Base-by-base conservation (phyloP, 2,797 vertebrate genomes). In the Sciaenops ocellatus region DNA sequence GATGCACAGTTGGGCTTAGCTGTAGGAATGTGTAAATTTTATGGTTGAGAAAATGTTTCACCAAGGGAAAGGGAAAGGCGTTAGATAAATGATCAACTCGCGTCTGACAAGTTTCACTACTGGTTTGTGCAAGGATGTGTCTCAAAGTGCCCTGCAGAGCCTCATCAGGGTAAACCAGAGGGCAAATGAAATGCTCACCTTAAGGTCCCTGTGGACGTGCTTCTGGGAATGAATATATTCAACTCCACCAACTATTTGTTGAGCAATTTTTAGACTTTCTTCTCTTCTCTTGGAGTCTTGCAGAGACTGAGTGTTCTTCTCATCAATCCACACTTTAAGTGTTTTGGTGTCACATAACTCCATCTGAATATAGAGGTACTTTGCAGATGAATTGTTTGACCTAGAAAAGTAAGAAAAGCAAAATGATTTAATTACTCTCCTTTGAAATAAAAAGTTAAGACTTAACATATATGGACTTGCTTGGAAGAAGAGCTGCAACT, bases 121-220 rank as follows among this genome's bases (percentile, higher is more conserved):
- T 52, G 7, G 54, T 8, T 28, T 28, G 24, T 8, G 6, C 16
- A 47, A n/a, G 56, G n/a, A 61, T 6, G 11, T 24, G 55, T 62
- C 26, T 54, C 50, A 62, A 24, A 13, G 22, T 62, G 47, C 11
- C 28, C 46, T n/a, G n/a, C 1, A 4, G n/a, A 10, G n/a, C 10
- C 34, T 71, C 41, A 42, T 42, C 51, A 26, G 26, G 26, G 26
- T 47, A 44, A 62, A 73, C 13, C 7, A 1, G 18, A 30, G 12
- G 18, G 22, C 1, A 44, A 13, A 17, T 30, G 3, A 54, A 34
- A 30, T 18, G 17, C 7, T 85, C 60, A 97, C 97, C 95, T 99
- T 98, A 3, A 99, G 95, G 84, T 99, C 97, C 87, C 97, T 94
- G 90, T 98, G 97, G 88, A 98, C 95, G 73, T 95, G 87, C 0